Evolutionary conservation across 2,113 vertebrate genomes (phyloP).

Genomic region (Leucosticte australis): DNA sequence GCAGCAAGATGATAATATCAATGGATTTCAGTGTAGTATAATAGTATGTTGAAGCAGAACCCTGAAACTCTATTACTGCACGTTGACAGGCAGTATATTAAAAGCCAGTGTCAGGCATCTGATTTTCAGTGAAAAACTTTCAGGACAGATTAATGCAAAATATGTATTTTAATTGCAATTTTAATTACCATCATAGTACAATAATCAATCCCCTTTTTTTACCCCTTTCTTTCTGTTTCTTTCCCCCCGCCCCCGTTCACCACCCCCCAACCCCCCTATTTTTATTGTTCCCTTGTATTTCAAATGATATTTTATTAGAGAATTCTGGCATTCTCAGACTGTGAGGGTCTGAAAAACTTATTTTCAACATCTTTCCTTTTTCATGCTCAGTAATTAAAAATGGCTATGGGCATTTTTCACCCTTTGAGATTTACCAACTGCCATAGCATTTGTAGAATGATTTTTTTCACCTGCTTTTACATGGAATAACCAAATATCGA

Average conservation of each 20-base stretch:
- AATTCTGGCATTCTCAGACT: slow-evolving; percentile 32
- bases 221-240: not conserved
- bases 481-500: slow-evolving; percentile 72
- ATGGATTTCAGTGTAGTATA: slow-evolving; percentile 38
- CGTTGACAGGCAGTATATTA: slow-evolving; percentile 42
- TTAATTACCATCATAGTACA: not conserved
- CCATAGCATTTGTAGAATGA: slow-evolving; percentile 73
- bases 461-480: slow-evolving; percentile 76
- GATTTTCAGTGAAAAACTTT: slow-evolving; percentile 40
- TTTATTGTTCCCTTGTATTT: slow-evolving; percentile 31
- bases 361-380: slow-evolving; percentile 65
- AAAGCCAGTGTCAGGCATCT: slow-evolving; percentile 21
- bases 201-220: not conserved
- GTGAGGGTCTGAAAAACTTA: slow-evolving; percentile 64
- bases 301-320: not conserved
- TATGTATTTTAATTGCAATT: slow-evolving; percentile 46
- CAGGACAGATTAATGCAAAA: slow-evolving; percentile 7
- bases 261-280: not conserved
- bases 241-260: not conserved
- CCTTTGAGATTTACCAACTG: slow-evolving; percentile 79
- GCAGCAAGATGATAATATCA: slow-evolving; percentile 56
- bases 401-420: slow-evolving; percentile 76
- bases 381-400: slow-evolving; percentile 80
- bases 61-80: slow-evolving; percentile 29
- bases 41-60: slow-evolving; percentile 47